Evolutionary conservation across 2,888 invertebrate species (phyloP).

Genomic region (Malachius bipustulatus): DNA sequence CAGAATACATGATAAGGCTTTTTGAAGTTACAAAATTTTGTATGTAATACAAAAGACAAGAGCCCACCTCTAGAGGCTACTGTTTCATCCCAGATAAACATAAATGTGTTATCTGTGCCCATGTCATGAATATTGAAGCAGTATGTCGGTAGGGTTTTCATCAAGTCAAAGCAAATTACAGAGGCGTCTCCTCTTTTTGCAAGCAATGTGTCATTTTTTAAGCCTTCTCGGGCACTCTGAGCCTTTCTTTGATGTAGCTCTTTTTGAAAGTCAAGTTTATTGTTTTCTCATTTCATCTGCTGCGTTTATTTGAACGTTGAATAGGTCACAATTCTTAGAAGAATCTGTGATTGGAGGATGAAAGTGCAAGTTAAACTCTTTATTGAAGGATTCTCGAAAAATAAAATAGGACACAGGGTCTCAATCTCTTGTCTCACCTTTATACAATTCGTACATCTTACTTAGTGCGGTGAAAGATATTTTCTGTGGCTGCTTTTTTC

Average conservation of each 20-base stretch:
- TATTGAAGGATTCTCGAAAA: conserved; percentile 11
- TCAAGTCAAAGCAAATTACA: too few species aligned
- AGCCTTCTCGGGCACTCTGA: conserved; percentile 7
- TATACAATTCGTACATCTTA: conserved; percentile 10
- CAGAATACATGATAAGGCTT: conserved; percentile 16
- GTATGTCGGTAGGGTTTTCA: too few species aligned
- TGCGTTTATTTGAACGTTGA: conserved; percentile 9
- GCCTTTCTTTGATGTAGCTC: conserved; percentile 12
- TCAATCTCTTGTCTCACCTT: conserved; percentile 5
- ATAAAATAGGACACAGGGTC: conserved; percentile 9
- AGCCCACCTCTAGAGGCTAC: too few species aligned
- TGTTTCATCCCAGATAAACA: too few species aligned
- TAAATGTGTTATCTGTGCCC: too few species aligned
- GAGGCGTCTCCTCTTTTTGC: too few species aligned
- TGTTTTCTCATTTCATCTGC: conserved; percentile 5
- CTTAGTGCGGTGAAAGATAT: conserved; percentile 9
- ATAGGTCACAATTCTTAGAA: conserved; percentile 9
- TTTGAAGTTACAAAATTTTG: conserved; percentile 15
- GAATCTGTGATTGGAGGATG: conserved; percentile 10
- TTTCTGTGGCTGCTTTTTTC: conserved; percentile 9
- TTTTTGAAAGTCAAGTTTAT: conserved; percentile 7
- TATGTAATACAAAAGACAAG: too few species aligned
- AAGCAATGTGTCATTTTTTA: conserved; percentile 7
- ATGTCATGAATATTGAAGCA: too few species aligned
- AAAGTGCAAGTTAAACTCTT: conserved; percentile 10